Evolutionary conservation across 2,113 vertebrate species (phyloP), one percentile per base, ranked within the genome.

Genomic region (Acanthochromis polyacanthus): DNA sequence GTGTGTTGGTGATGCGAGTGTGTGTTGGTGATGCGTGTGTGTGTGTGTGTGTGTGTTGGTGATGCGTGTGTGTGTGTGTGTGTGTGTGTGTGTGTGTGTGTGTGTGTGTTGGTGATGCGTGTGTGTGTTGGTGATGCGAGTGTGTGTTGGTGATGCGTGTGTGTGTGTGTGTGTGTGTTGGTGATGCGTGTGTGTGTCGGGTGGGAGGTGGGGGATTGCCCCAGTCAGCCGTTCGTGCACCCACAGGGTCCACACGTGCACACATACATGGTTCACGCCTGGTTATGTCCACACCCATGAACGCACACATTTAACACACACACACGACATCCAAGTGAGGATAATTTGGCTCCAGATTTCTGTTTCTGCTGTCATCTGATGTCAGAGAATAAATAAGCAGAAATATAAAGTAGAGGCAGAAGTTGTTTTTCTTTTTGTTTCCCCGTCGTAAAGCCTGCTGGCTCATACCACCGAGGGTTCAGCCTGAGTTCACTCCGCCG

Each of bases 141-240:
- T 73, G 74, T 30, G 23, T 71, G 30, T 64, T 69, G 59, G 66
- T 50, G 88, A n/a, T 67, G 71, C 20, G 32, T 68, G 4, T 19
- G 46, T 19, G 46, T 19, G 46, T 48, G 46, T 30, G 30, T 30
- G 30, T 30, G 30, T 30, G 30, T 30, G 30, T 30, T 2, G 63
- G 62, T 59, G 50, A 25, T 65, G 63, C 45, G 45, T 71, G 71
- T 56, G 63, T 80, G 67, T 69, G 72, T 65, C 56, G 57, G 48
- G 67, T 28, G 51, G 86, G 82, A 80, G 85, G 72, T 28, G 69
- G 90, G 88, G 78, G 72, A 72, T 40, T 59, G 82, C 82, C 87
- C 90, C 55, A 80, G 68, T 83, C 69, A 28, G 78, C 62, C 63
- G 57, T 53, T 81, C 82, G 56, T 60, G 78, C 80, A 81, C 65